A percentile compares a stretch with the other conserved stretches of the same genome.
phyloP scores from a whole-genome alignment of 1,140 invertebrate genomes.

The Heliconius hewitsoni region DNA sequence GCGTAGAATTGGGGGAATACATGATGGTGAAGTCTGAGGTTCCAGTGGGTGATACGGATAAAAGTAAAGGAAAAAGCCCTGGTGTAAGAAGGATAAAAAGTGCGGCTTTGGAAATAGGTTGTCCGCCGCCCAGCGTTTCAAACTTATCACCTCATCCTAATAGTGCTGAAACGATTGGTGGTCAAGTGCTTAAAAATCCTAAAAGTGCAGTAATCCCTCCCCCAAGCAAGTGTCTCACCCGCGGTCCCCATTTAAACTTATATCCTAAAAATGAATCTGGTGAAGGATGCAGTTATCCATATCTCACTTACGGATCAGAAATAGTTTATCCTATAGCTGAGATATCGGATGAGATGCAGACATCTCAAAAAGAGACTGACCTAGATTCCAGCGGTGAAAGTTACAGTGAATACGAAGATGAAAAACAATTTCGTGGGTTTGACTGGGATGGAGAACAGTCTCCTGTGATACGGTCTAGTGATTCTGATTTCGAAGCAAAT shows the following conservation, averaged over 20 bases:
- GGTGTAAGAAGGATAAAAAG: slow-evolving; percentile 85
- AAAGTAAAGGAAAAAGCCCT: slow-evolving; percentile 71
- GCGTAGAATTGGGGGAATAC: slow-evolving; percentile 79
- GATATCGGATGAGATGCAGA: slow-evolving; percentile 90
- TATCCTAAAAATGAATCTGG: slow-evolving; percentile 81
- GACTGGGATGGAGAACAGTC: slow-evolving; percentile 79
- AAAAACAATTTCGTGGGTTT: slow-evolving; percentile 79
- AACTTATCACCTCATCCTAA: slow-evolving; percentile 85
- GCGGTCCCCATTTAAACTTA: slow-evolving; percentile 85
- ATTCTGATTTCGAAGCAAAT: slow-evolving; percentile 83
- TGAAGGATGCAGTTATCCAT: slow-evolving; percentile 82
- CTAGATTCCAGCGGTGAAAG: slow-evolving; percentile 81
- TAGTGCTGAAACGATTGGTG: slow-evolving; percentile 85
- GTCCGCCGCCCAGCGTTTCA: slow-evolving; percentile 83
- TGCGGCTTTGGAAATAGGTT: slow-evolving; percentile 85
- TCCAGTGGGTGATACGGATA: slow-evolving; percentile 62
- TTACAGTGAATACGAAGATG: slow-evolving; percentile 82
- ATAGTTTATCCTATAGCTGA: slow-evolving; percentile 92
- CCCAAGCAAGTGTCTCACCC: slow-evolving; percentile 84
- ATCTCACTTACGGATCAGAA: slow-evolving; percentile 87
- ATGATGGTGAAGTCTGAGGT: slow-evolving; percentile 78
- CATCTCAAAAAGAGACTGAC: slow-evolving; percentile 85
- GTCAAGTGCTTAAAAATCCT: slow-evolving; percentile 83
- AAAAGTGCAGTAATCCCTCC: slow-evolving; percentile 84
- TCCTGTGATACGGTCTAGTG: slow-evolving; percentile 74